A percentile compares a stretch with the other conserved stretches of the same genome.
Conservation (phyloP, 2,888 invertebrate genomes). For the Diachrysia chrysitis region DNA sequence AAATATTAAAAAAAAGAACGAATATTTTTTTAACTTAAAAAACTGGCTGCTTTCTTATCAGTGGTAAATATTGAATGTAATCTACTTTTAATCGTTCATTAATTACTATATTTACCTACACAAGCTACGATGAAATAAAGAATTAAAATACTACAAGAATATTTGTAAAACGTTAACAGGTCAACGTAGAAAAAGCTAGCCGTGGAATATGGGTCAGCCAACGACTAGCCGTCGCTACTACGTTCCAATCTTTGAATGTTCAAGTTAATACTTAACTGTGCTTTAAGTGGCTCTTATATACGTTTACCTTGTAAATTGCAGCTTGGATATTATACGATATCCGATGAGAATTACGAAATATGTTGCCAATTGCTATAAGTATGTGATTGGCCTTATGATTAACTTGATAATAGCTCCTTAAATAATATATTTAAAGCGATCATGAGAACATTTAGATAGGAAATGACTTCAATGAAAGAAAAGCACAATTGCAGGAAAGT, state of each 20-base stretch:
- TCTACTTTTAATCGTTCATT: background rate
- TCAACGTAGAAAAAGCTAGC: slow-evolving; percentile 33
- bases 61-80: background rate
- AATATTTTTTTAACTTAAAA: background rate
- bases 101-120: background rate
- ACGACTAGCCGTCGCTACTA: slow-evolving; percentile 6
- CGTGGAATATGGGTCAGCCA: slow-evolving; percentile 39
- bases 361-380: background rate
- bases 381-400: no score
- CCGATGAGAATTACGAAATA: background rate
- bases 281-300: slow-evolving; percentile 17
- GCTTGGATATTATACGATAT: background rate
- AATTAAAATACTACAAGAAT: background rate
- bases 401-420: no score
- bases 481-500: no score
- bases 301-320: slow-evolving; percentile 15
- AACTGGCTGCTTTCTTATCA: background rate
- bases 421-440: no score
- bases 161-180: slow-evolving; percentile 16
- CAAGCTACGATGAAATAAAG: background rate
- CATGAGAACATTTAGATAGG: no score
- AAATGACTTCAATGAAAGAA: no score
- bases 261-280: slow-evolving; percentile 33
- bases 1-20: background rate
- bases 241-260: slow-evolving; percentile 28